A percentile compares a stretch with the other conserved stretches of the same genome.
These are phyloP conservation scores for Bombycilla garrulus DNA, from an alignment of 2,113 vertebrate species.

Conservation along the genomic window DNA sequence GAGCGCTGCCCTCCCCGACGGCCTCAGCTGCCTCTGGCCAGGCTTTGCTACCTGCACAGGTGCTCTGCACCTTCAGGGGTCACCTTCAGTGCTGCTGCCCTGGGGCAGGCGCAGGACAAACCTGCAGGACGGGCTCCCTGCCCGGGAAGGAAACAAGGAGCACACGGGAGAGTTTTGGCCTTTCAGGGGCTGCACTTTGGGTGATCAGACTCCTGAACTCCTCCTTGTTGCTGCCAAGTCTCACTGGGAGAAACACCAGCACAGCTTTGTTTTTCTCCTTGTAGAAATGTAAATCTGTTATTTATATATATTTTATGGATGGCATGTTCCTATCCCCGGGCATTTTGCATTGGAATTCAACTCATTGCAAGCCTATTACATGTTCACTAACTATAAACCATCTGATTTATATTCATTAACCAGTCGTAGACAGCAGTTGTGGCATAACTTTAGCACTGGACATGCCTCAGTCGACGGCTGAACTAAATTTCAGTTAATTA, in stretches of 20 bases:
- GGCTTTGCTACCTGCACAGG: background rate
- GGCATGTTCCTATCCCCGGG: conserved; percentile 79
- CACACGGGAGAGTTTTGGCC: background rate
- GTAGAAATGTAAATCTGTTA: conserved; percentile 54
- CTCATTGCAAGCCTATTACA: conserved; percentile 78
- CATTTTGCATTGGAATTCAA: conserved; percentile 81
- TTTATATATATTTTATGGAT: conserved; percentile 62
- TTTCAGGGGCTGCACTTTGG: background rate
- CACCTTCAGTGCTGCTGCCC: conserved; percentile 31
- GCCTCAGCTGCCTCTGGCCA: background rate
- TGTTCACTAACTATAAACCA: conserved; percentile 85
- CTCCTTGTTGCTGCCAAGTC: accelerated
- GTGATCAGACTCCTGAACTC: background rate
- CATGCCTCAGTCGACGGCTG: conserved; percentile 73
- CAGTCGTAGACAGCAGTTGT: conserved; percentile 74
- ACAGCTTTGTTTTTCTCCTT: background rate
- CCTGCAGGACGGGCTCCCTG: background rate
- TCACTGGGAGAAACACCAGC: background rate
- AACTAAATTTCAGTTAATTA: conserved; percentile 84
- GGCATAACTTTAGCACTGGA: conserved; percentile 73
- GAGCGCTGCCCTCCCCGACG: accelerated
- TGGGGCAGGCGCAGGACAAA: background rate
- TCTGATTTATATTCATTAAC: conserved; percentile 91
- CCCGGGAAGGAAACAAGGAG: background rate
- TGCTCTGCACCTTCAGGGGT: background rate